A percentile compares a stretch with the other conserved stretches of the same genome.
phyloP scores from a whole-genome alignment of 2,888 invertebrate species.

The Pachliopta kotzebuea region DNA sequence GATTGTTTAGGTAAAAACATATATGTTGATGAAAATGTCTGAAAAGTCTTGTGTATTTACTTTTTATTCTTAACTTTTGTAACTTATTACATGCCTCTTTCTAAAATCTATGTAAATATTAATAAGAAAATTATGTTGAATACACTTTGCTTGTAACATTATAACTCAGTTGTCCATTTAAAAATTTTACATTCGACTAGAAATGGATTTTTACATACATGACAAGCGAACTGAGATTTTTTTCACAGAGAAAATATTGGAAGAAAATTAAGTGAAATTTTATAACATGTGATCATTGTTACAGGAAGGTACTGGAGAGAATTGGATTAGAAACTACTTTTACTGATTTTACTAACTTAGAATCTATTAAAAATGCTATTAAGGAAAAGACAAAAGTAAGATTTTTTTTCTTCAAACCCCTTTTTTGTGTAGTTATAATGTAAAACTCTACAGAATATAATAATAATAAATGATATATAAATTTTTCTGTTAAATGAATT shows the following conservation, averaged over 20 bases:
- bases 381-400: slow-evolving; percentile 91
- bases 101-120: neutral
- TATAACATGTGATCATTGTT: slow-evolving; percentile 45
- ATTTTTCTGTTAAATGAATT: slow-evolving; percentile 14
- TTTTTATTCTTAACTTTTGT: neutral
- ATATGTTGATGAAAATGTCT: neutral
- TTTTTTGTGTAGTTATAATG: slow-evolving; percentile 10
- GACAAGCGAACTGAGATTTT: too few species aligned
- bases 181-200: too few species aligned
- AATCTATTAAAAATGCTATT: slow-evolving; percentile 84
- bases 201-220: too few species aligned
- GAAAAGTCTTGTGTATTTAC: too few species aligned
- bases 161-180: neutral
- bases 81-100: too few species aligned
- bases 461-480: too few species aligned
- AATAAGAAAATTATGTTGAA: neutral
- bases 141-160: neutral
- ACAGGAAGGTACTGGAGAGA: slow-evolving; percentile 80
- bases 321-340: slow-evolving; percentile 88
- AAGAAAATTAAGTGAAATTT: neutral
- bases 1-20: slow-evolving; percentile 78
- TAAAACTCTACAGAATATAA: neutral
- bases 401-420: slow-evolving; percentile 19
- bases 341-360: slow-evolving; percentile 86
- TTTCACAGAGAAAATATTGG: too few species aligned